Conservation (phyloP, 2,797 vertebrate genomes). For the Sebastes elongatus region DNA sequence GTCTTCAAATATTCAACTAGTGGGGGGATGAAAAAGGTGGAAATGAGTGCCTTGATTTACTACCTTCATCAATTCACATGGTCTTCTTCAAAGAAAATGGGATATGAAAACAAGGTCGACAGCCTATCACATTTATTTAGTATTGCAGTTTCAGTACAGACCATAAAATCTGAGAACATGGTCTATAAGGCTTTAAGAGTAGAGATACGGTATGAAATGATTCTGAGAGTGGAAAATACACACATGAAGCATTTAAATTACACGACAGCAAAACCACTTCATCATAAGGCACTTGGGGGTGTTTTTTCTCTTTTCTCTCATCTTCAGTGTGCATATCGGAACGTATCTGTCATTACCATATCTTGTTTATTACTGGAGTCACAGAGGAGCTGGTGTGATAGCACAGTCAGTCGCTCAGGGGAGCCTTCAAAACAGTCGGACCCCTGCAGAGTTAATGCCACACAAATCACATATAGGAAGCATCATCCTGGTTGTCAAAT, state of each 20-base stretch:
- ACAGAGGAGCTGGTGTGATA: conserved; percentile 14
- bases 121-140: conserved; percentile 41
- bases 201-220: background rate
- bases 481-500: conserved; percentile 17
- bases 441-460: conserved; percentile 31
- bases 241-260: conserved; percentile 1
- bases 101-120: background rate
- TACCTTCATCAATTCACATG: background rate
- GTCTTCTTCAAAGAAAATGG: background rate
- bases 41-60: background rate
- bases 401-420: conserved; percentile 18
- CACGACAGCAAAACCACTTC: conserved; percentile 5
- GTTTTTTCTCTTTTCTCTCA: conserved; percentile 21
- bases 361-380: conserved; percentile 30
- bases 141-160: background rate
- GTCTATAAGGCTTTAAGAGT: background rate
- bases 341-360: conserved; percentile 19
- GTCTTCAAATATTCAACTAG: conserved; percentile 7
- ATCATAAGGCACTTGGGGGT: conserved; percentile 43
- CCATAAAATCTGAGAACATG: background rate
- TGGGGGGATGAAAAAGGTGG: background rate
- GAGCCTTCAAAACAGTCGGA: conserved; percentile 16
- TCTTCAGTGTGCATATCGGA: conserved; percentile 21
- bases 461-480: conserved; percentile 21
- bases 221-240: background rate